Conservation (phyloP, 2,888 invertebrate genomes). For the Trissolcus japonicus region DNA sequence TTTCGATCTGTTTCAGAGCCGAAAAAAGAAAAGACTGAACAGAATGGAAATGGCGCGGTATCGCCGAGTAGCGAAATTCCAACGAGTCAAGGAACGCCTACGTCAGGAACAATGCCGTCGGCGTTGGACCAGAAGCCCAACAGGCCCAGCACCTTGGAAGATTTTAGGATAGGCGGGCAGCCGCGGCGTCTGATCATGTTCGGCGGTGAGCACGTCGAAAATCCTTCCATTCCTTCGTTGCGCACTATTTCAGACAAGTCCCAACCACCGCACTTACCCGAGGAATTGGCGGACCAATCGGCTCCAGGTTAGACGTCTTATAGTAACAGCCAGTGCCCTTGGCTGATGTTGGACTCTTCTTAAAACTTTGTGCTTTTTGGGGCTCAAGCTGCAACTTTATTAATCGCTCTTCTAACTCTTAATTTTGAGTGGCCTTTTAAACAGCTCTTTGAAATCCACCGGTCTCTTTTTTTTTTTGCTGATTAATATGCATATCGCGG, state of each 20-base stretch:
- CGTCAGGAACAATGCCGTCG: constrained; percentile 59
- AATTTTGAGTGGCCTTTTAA: not conserved
- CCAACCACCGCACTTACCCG: constrained; percentile 20
- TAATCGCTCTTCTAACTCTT: not conserved
- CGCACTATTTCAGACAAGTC: constrained; percentile 55
- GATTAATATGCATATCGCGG: no score
- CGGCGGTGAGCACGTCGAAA: constrained; percentile 67
- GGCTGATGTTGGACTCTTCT: not conserved
- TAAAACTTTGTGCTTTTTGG: constrained; percentile 1
- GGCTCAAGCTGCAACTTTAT: not conserved
- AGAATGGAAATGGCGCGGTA: constrained; percentile 80
- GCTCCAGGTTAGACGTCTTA: constrained; percentile 59
- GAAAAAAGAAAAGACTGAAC: constrained; percentile 94
- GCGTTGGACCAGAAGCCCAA: constrained; percentile 81
- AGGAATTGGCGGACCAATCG: constrained; percentile 36
- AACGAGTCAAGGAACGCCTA: constrained; percentile 62
- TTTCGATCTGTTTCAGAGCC: constrained; percentile 83
- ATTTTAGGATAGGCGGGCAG: constrained; percentile 66
- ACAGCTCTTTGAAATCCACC: not conserved
- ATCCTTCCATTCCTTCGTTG: constrained; percentile 44
- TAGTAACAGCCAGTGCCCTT: constrained; percentile 1
- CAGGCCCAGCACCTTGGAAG: constrained; percentile 86
- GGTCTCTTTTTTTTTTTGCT: not conserved
- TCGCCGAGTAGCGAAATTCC: constrained; percentile 79
- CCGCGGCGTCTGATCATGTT: constrained; percentile 82